Evolutionary conservation across 35 echinoderm and acorn worm genomes (phyloP).

Genomic region (Ophiothrix spiculata): DNA sequence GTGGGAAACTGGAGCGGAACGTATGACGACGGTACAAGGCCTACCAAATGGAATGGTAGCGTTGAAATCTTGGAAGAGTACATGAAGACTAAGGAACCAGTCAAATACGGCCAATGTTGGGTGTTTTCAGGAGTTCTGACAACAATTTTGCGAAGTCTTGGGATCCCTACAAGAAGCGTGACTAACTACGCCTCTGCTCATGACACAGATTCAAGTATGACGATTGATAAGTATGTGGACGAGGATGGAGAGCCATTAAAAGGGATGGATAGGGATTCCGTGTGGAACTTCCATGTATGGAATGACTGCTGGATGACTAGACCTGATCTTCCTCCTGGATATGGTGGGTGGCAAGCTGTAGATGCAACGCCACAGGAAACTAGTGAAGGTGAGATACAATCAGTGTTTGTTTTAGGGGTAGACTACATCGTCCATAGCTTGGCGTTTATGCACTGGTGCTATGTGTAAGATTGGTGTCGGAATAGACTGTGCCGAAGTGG

Average conservation of each 20-base stretch:
- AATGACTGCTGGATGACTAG: too few species aligned
- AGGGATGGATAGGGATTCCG: neutral
- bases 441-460: too few species aligned
- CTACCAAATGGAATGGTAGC: slow-evolving; percentile 70
- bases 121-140: slow-evolving; percentile 65
- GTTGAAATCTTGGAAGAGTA: slow-evolving; percentile 75
- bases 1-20: slow-evolving; percentile 61
- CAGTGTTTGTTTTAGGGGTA: neutral
- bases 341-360: slow-evolving; percentile 90
- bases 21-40: slow-evolving; percentile 43
- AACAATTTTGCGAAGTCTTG: slow-evolving; percentile 69
- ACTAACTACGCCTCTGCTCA: slow-evolving; percentile 89
- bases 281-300: slow-evolving; percentile 90
- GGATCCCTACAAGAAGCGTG: slow-evolving; percentile 74
- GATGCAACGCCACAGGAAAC: slow-evolving; percentile 96
- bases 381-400: slow-evolving; percentile 53
- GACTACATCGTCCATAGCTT: too few species aligned
- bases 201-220: slow-evolving; percentile 76
- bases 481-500: too few species aligned
- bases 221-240: slow-evolving; percentile 36
- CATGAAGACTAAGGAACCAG: slow-evolving; percentile 65
- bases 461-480: too few species aligned
- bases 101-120: slow-evolving; percentile 67
- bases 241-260: neutral
- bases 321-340: slow-evolving; percentile 63